Evolutionary conservation across 2,113 vertebrate species (phyloP).

Genomic region (Microcebus jonahi): DNA sequence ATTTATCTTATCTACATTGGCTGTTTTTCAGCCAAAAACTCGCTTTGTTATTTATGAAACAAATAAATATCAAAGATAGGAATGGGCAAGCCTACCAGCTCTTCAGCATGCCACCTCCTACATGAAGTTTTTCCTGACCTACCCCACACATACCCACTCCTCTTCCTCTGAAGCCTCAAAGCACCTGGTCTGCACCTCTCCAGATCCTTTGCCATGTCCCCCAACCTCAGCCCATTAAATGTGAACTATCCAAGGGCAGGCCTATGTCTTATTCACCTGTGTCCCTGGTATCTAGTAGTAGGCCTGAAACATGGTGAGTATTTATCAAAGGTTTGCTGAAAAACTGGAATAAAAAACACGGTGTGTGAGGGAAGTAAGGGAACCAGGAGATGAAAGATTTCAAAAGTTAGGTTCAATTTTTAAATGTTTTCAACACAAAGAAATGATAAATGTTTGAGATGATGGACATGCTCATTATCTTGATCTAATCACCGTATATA

Average conservation of each 20-base stretch:
- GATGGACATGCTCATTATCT: no score
- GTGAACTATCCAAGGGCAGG: neutral
- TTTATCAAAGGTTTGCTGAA: neutral
- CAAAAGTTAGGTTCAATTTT: neutral
- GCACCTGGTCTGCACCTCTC: neutral
- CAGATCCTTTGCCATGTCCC: neutral
- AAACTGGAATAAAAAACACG: neutral
- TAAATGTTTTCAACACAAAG: no score
- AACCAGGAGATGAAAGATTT: neutral
- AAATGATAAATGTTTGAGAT: no score
- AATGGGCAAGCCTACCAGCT: neutral
- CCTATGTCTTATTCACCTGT: neutral
- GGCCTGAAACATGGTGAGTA: neutral
- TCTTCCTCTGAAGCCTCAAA: neutral
- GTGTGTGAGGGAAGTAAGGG: neutral
- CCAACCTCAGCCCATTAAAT: no score
- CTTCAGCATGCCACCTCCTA: neutral
- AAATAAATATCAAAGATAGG: neutral
- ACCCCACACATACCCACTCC: neutral
- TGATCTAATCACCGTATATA: no score
- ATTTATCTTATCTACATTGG: neutral
- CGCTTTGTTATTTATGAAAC: neutral
- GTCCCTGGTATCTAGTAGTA: neutral
- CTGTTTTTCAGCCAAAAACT: neutral
- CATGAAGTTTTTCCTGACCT: neutral